These are phyloP conservation scores for Pyrrhia umbra DNA, from an alignment of 2,888 invertebrate species.

Conservation along the genomic window DNA sequence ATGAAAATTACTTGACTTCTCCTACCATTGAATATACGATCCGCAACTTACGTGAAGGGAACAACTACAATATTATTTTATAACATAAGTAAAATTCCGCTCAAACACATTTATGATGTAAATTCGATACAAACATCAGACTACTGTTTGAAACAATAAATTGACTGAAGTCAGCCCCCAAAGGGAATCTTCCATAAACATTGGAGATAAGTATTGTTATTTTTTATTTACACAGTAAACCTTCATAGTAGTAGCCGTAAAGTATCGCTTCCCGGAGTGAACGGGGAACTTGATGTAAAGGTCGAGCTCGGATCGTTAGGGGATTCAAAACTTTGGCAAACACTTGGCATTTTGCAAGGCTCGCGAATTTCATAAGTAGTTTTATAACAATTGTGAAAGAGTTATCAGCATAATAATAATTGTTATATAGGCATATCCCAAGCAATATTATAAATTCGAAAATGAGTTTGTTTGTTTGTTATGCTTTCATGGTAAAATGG, in stretches of 20 bases:
- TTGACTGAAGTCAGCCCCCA: conserved; percentile 27
- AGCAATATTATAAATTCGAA: no score
- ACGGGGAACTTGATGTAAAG: conserved; percentile 6
- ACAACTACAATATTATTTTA: no score
- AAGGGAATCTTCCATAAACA: conserved; percentile 56
- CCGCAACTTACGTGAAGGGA: no score
- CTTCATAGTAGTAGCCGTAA: conserved; percentile 26
- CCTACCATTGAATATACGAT: no score
- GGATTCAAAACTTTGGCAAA: conserved; percentile 24
- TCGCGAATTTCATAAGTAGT: no score
- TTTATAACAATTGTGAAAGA: no score
- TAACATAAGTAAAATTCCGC: no score
- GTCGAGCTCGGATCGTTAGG: conserved; percentile 19
- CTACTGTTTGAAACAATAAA: conserved; percentile 43
- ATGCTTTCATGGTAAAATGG: no score
- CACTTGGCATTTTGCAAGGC: conserved; percentile 21
- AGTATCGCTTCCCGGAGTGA: conserved; percentile 35
- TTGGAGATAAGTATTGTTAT: conserved; percentile 54
- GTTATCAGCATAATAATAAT: no score
- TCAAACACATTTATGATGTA: background rate
- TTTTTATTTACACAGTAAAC: conserved; percentile 52
- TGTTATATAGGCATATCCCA: no score
- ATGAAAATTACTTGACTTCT: no score
- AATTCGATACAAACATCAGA: conserved; percentile 24
- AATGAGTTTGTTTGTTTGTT: no score